A percentile compares a stretch with the other conserved stretches of the same genome.
Evolutionary conservation across 2,888 invertebrate species (phyloP).

Genomic region (Incurvaria masculella): DNA sequence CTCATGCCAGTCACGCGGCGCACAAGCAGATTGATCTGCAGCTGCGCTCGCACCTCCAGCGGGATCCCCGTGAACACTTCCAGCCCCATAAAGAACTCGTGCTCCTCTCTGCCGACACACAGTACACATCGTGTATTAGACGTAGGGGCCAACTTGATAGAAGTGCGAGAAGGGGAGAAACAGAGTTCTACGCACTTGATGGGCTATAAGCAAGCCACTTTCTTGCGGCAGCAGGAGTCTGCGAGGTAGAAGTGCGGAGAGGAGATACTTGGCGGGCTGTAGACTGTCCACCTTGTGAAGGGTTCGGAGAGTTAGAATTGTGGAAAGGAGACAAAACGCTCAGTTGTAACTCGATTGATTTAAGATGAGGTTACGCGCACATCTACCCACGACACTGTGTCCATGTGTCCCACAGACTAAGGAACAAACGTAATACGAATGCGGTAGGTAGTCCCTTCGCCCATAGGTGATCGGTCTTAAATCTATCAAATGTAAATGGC

Average conservation of each 20-base stretch:
- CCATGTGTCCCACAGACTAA: no score
- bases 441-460: no score
- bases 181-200: conserved; percentile 49
- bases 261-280: conserved; percentile 46
- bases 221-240: conserved; percentile 61
- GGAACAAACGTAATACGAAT: no score
- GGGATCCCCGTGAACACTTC: conserved; percentile 80
- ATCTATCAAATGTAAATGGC: no score
- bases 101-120: conserved; percentile 34
- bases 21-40: conserved; percentile 69
- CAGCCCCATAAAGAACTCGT: conserved; percentile 64
- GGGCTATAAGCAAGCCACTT: conserved; percentile 66
- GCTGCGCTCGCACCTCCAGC: conserved; percentile 65
- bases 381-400: no score
- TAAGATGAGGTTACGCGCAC: no score
- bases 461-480: no score
- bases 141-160: conserved; percentile 66
- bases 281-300: neutral
- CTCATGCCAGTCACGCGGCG: conserved; percentile 27
- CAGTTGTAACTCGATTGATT: no score
- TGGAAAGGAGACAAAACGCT: no score
- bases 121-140: conserved; percentile 49
- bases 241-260: conserved; percentile 79
- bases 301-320: no score
- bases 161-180: conserved; percentile 71